These are phyloP conservation scores for Acanthochromis polyacanthus DNA, from an alignment of 2,113 vertebrate species.

Conservation along the genomic window DNA sequence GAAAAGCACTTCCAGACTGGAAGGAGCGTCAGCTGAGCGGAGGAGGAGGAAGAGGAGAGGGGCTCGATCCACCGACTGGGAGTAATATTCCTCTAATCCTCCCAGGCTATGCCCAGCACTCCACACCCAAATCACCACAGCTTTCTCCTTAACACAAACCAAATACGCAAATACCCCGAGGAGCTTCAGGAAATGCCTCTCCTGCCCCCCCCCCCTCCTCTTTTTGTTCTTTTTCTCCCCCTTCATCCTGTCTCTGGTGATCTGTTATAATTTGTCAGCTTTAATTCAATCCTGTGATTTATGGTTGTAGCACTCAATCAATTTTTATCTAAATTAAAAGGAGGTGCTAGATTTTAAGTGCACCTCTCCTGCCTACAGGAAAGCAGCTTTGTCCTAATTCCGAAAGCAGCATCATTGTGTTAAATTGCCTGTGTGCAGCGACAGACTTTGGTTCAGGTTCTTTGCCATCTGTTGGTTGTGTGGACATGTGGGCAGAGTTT, in stretches of 20 bases:
- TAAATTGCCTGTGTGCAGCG: conserved; percentile 41
- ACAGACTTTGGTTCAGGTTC: conserved; percentile 61
- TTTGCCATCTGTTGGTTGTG: conserved; percentile 66
- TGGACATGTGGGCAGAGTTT: conserved; percentile 46
- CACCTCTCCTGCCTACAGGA: conserved; percentile 2
- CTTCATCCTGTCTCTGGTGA: neutral
- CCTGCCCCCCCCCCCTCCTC: neutral
- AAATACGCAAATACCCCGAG: conserved; percentile 41
- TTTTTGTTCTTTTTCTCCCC: neutral
- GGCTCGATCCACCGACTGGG: conserved; percentile 24
- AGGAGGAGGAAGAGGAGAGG: conserved; percentile 13
- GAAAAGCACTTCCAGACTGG: conserved; percentile 80
- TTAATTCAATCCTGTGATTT: conserved; percentile 28
- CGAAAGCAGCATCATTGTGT: conserved; percentile 16
- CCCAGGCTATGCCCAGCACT: conserved; percentile 22
- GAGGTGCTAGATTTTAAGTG: neutral
- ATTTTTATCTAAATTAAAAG: conserved; percentile 43
- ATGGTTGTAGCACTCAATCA: conserved; percentile 2
- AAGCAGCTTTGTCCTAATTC: conserved; percentile 45
- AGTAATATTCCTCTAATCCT: conserved; percentile 57
- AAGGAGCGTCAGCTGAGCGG: conserved; percentile 49
- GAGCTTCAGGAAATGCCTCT: conserved; percentile 47
- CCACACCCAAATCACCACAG: conserved; percentile 54
- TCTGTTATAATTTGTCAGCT: conserved; percentile 20
- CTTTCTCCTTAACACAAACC: conserved; percentile 42